These are phyloP conservation scores for Polymixis lichenea DNA, from an alignment of 2,888 invertebrate species.

Conservation along the genomic window DNA sequence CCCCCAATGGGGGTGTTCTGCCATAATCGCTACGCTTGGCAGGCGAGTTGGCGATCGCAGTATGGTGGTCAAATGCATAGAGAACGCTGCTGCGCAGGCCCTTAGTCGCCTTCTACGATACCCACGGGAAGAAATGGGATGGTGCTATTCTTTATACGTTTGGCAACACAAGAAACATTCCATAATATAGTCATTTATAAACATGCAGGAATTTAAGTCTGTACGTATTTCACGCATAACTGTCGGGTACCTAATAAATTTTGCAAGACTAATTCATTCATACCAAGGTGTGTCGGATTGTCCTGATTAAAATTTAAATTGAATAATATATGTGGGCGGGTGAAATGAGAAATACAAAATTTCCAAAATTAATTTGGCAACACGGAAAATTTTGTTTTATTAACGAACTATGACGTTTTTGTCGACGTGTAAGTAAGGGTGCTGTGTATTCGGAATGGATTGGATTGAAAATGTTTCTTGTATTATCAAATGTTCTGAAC, in stretches of 20 bases:
- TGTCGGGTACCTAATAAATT: slow-evolving; percentile 62
- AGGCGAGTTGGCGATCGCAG: no score
- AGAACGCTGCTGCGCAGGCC: no score
- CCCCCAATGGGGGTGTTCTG: no score
- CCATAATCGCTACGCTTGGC: no score
- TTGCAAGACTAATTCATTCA: slow-evolving; percentile 61
- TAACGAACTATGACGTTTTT: slow-evolving; percentile 40
- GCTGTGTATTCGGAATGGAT: background rate
- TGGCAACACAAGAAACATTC: no score
- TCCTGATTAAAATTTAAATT: slow-evolving; percentile 70
- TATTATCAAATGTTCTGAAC: background rate
- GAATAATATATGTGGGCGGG: slow-evolving; percentile 62
- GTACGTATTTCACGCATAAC: slow-evolving; percentile 21
- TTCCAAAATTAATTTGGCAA: slow-evolving; percentile 57
- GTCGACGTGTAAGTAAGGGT: slow-evolving; percentile 18
- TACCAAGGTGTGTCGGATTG: slow-evolving; percentile 55
- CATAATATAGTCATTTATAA: background rate
- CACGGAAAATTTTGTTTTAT: slow-evolving; percentile 48
- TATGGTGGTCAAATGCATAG: no score
- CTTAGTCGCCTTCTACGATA: no score
- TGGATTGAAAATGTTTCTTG: slow-evolving; percentile 11
- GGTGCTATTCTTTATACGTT: no score
- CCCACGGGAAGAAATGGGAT: no score
- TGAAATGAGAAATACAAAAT: slow-evolving; percentile 58
- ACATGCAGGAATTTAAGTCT: slow-evolving; percentile 4